A percentile compares a stretch with the other conserved stretches of the same genome.
These are phyloP conservation scores for Squalus acanthias DNA, from an alignment of 2,797 vertebrate genomes.

Conservation along the genomic window DNA sequence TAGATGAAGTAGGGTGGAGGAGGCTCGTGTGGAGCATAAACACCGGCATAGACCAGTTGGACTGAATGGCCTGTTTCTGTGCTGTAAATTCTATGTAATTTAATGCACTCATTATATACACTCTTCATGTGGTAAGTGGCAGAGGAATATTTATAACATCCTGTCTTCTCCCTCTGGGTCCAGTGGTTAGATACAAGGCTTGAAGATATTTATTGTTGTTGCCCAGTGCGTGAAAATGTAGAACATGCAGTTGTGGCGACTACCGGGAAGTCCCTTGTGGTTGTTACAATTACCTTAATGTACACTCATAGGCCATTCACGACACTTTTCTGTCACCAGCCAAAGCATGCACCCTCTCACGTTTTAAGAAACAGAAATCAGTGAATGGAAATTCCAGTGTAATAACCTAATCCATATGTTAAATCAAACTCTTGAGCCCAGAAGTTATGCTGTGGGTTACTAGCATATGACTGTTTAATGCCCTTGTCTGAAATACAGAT, in stretches of 20 bases:
- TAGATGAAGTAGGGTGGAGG: not conserved
- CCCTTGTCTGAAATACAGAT: not conserved
- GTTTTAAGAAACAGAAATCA: not conserved
- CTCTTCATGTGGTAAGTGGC: not conserved
- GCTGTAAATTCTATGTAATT: not conserved
- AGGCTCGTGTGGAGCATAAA: not conserved
- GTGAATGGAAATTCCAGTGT: not conserved
- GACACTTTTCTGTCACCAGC: not conserved
- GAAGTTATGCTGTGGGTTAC: not conserved
- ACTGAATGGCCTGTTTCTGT: not conserved
- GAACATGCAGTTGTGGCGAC: not conserved
- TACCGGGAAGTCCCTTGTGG: not conserved
- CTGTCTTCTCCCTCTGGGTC: not conserved
- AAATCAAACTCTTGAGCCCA: not conserved
- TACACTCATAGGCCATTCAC: not conserved
- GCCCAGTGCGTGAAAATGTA: not conserved
- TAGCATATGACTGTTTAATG: not conserved
- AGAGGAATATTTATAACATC: not conserved
- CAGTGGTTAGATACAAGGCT: not conserved
- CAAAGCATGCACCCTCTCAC: not conserved
- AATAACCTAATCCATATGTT: not conserved
- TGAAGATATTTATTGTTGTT: not conserved
- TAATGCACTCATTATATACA: not conserved
- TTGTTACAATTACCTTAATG: not conserved
- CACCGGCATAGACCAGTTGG: not conserved